Base-by-base conservation (phyloP, 2,113 vertebrate species). In the Meriones unguiculatus region DNA sequence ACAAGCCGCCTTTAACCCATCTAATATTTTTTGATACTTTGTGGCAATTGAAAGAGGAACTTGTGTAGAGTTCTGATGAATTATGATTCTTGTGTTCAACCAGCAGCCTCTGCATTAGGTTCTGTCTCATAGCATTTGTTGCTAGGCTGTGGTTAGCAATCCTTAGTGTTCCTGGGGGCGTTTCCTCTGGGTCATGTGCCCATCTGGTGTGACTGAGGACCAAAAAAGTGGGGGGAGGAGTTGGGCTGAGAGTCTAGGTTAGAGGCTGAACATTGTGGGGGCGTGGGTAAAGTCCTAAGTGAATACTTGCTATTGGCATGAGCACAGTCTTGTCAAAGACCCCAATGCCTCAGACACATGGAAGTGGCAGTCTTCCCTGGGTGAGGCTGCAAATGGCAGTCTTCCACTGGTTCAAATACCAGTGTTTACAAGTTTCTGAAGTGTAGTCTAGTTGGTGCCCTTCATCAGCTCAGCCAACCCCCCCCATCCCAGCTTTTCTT, bases 121-220 rank as follows among this genome's bases (percentile, higher is more conserved):
- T 70, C 11, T 70, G 67, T 18, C 35, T 88, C 52, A 41, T 8
- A 35, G 17, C 52, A 57, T 35, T 70, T 64, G 88, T 93, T 93
- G 84, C 94, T 85, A 91, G 65, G 41, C 52, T 88, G 7, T 32
- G 54, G 62, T 62, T 89, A 41, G 90, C 76, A 91, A 54, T 93
- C 69, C 15, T 46, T 17, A 87, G 32, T 20, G 41, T 24, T 87
- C 11, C 86, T 70, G 32, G 57, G 70, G 67, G 35, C 2, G 24
- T 54, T 65, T 65, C 75, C 46, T 87, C 30, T 95, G 7, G 77
- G 78, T 65, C 41, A 4, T 76, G 20, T 87, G 32, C 8, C 25
- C 1, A 41, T 87, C 32, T 82, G 52, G 32, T 76, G 59, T 87
- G 38, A 59, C 9, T 25, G 46, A 87, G 65, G 35, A 46, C 90